Evolutionary conservation across 2,113 vertebrate genomes (phyloP).

Genomic region (Pelecanoides urinatrix): DNA sequence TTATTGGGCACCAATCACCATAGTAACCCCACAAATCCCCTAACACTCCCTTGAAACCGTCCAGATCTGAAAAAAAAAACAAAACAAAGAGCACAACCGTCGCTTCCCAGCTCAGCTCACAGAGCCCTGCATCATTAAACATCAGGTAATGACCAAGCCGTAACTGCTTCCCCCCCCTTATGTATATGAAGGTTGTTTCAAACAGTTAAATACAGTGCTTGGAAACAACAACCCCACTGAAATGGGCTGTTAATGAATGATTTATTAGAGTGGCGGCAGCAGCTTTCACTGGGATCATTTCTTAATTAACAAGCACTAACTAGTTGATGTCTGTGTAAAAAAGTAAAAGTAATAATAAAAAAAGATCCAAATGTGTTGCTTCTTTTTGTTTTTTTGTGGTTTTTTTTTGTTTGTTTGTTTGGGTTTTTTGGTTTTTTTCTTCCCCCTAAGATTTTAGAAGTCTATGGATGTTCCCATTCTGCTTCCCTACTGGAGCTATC

Average conservation of each 20-base stretch:
- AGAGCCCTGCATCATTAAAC: constrained; percentile 41
- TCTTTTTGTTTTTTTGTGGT: background rate
- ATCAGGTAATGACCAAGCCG: constrained; percentile 19
- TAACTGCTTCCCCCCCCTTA: background rate
- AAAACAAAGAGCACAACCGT: background rate
- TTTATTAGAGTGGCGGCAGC: constrained; percentile 54
- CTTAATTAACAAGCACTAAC: constrained; percentile 72
- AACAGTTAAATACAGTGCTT: constrained; percentile 8
- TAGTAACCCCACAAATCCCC: background rate
- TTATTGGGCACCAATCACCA: background rate
- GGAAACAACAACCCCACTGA: constrained; percentile 30
- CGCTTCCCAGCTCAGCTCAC: background rate
- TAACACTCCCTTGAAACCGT: background rate
- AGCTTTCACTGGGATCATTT: constrained; percentile 59
- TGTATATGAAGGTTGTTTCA: background rate
- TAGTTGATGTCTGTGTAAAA: background rate
- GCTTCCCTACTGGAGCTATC: background rate
- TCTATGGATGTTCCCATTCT: background rate
- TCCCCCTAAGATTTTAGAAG: background rate
- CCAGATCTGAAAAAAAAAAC: background rate
- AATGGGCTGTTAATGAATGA: constrained; percentile 71
- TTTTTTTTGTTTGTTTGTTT: too few relatives aligned
- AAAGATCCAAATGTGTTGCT: background rate
- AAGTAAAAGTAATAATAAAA: background rate
- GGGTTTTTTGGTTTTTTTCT: too few relatives aligned